Percentiles rank a stretch among this genome's conserved stretches.
These are phyloP conservation scores for Aselliscus stoliczkanus DNA, from an alignment of 2,797 vertebrate species.

Conservation along the genomic window DNA sequence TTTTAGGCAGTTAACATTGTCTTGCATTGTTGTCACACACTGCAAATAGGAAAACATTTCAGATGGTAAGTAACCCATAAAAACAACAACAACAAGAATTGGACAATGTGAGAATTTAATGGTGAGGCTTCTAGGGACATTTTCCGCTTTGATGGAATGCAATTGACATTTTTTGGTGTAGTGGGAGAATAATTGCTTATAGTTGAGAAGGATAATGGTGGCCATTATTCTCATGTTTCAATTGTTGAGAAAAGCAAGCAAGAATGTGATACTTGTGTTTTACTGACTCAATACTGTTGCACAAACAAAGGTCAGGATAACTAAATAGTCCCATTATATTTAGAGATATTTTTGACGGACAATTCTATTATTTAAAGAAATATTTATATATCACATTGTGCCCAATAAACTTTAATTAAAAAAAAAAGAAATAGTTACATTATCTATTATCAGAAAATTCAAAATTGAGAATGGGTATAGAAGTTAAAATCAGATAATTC, in stretches of 20 bases:
- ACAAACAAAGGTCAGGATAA: not conserved
- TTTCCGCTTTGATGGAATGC: not conserved
- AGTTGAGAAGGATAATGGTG: not conserved
- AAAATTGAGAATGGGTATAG: not conserved
- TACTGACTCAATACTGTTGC: not conserved
- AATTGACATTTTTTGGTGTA: not conserved
- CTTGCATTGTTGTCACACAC: slow-evolving; percentile 48
- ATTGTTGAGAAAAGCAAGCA: slow-evolving; percentile 5
- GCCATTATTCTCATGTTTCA: not conserved
- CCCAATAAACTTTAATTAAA: no score
- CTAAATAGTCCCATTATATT: not conserved
- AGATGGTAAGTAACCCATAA: slow-evolving; percentile 41
- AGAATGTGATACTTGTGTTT: not conserved
- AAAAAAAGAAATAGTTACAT: not conserved
- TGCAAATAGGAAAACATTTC: slow-evolving; percentile 52
- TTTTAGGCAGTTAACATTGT: slow-evolving; percentile 15
- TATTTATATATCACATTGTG: not conserved
- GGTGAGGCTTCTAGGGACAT: not conserved
- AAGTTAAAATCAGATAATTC: not conserved
- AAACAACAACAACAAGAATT: not conserved
- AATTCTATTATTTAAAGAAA: not conserved
- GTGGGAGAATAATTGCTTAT: not conserved
- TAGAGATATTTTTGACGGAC: not conserved
- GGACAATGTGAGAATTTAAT: not conserved
- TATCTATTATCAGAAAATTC: not conserved